Evolutionary conservation across 2,888 invertebrate genomes (phyloP), one percentile per base, ranked within the genome.

Genomic region (Nipponacmea schrenckii): DNA sequence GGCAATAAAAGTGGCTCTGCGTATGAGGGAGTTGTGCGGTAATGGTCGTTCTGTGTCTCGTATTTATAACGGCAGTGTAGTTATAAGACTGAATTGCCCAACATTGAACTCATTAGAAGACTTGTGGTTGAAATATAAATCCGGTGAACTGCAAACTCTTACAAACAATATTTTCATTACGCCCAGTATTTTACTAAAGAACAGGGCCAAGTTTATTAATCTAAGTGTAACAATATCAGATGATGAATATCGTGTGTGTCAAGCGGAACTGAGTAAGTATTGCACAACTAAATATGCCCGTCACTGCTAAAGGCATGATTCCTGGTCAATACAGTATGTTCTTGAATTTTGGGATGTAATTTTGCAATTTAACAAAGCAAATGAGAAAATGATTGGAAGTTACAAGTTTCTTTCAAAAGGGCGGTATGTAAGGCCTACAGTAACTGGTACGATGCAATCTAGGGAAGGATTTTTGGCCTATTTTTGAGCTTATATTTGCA

Each of bases 61-160:
- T 63, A 71, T 76, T 26, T 27, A 48, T 14, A 56, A 69, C 5
- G 76, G 76, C 7, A 76, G 76, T 39, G 71, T 76, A 64, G 27
- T 76, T 50, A 62, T 76, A 56, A 50, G 69, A 27, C 44, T 76
- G 44, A 72, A 64, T 17, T 76, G 76, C 56, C 67, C 62, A 20
- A 72, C 74, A 31, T 46, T 76, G 68, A 46, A 39, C 7, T 70
- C 72, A 26, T 62, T 72, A 46, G 31, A 67, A 64, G 74, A 76
- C 68, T 69, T 76, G 44, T 71, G 72, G 70, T 48, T 69, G 64
- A 44, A 72, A 64, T 66, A 63, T 15, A 56, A 68, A n/a, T 63
- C 44, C 27, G 76, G 74, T 14, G 65, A 65, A 12, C 62, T 76
- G 45, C 74, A 72, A 14, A 17, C 50, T 48, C 20, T 71, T 39